Conservation (phyloP, 2,113 vertebrate species). For the Donacobius atricapilla region DNA sequence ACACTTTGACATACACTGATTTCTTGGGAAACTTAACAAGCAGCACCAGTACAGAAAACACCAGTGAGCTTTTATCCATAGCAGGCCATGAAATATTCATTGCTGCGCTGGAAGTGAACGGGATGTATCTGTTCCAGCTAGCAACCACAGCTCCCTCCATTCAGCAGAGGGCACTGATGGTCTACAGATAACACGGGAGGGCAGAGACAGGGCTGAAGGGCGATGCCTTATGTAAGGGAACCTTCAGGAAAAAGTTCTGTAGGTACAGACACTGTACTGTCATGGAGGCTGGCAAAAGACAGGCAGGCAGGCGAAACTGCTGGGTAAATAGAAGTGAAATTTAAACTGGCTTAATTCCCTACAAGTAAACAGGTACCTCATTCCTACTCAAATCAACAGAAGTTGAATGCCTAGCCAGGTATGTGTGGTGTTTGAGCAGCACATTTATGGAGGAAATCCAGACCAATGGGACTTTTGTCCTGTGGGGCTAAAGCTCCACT, state of each 20-base stretch:
- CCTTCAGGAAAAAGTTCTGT: not conserved
- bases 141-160: slow-evolving; percentile 29
- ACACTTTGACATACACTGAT: slow-evolving; percentile 23
- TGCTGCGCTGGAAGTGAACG: not conserved
- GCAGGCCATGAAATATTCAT: slow-evolving; percentile 21
- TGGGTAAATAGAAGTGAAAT: not conserved
- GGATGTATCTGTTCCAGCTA: slow-evolving; percentile 4
- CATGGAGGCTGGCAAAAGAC: not conserved
- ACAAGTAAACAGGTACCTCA: not conserved
- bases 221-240: not conserved
- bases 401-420: not conserved
- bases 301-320: not conserved
- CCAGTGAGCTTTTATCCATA: slow-evolving; percentile 5
- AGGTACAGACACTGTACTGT: not conserved
- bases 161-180: slow-evolving; percentile 67
- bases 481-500: not conserved
- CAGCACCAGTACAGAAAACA: slow-evolving; percentile 35
- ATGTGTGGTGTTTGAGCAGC: not conserved
- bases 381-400: not conserved
- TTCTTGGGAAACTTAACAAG: slow-evolving; percentile 22
- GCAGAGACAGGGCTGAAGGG: not conserved
- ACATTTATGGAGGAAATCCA: not conserved
- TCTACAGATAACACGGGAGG: slow-evolving; percentile 31
- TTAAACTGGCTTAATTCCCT: not conserved
- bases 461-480: not conserved